These are phyloP conservation scores for Nemoura dubitans DNA, from an alignment of 2,888 invertebrate species.

Conservation along the genomic window DNA sequence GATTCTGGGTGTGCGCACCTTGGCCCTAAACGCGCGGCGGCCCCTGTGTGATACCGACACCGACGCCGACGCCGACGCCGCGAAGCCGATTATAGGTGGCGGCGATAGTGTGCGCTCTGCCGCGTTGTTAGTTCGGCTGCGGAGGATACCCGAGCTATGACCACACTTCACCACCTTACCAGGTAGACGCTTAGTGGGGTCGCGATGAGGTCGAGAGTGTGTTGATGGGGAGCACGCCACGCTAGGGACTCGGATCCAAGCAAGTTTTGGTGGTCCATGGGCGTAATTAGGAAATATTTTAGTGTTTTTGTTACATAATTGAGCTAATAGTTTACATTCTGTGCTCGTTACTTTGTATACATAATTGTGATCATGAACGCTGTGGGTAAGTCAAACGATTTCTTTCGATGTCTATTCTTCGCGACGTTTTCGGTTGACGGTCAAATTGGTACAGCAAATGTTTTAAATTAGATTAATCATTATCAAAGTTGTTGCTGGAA, in stretches of 20 bases:
- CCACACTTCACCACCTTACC: not conserved
- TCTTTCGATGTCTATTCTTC: too few species aligned
- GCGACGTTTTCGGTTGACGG: too few species aligned
- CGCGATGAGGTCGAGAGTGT: too few species aligned
- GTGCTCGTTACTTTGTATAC: not conserved
- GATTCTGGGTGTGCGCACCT: slow-evolving; percentile 3
- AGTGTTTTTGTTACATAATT: not conserved
- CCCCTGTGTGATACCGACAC: slow-evolving; percentile 21
- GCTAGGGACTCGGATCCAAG: too few species aligned
- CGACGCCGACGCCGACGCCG: slow-evolving; percentile 31
- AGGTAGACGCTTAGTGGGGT: not conserved
- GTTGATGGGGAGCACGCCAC: too few species aligned
- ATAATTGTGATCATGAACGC: not conserved
- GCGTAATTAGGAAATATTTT: too few species aligned
- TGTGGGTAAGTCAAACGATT: not conserved
- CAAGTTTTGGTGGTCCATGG: too few species aligned
- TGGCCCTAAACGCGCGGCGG: not conserved
- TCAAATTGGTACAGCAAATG: too few species aligned
- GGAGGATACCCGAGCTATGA: slow-evolving; percentile 18
- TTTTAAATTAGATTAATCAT: too few species aligned
- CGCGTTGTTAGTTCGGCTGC: not conserved
- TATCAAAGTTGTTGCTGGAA: too few species aligned
- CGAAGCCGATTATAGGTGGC: not conserved
- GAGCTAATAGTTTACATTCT: not conserved
- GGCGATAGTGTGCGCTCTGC: not conserved